A percentile compares a stretch with the other conserved stretches of the same genome.
Evolutionary conservation across 2,888 invertebrate genomes (phyloP).

Genomic region (Apeira syringaria): DNA sequence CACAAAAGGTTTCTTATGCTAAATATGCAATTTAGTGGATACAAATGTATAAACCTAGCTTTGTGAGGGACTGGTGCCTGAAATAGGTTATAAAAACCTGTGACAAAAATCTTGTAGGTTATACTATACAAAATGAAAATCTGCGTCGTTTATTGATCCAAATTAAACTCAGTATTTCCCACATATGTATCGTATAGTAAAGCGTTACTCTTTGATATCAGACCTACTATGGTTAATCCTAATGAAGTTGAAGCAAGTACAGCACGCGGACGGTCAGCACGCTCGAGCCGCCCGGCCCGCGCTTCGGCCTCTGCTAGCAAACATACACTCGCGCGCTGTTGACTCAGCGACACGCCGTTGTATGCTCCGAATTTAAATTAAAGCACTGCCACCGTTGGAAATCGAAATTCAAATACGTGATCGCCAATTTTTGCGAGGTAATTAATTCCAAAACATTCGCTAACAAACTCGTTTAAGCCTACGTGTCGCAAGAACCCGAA

Average conservation of each 20-base stretch:
- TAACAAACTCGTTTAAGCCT: constrained; percentile 2
- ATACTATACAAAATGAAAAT: too few relatives aligned
- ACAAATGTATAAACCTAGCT: too few relatives aligned
- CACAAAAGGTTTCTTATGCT: too few relatives aligned
- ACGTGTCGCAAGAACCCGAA: constrained; percentile 5
- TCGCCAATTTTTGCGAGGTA: constrained; percentile 46
- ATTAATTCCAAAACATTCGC: constrained; percentile 36
- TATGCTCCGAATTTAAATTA: constrained; percentile 74
- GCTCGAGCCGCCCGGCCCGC: constrained; percentile 57
- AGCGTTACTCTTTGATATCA: too few relatives aligned
- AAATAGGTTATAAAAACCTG: too few relatives aligned
- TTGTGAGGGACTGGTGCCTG: too few relatives aligned
- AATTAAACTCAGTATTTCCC: too few relatives aligned
- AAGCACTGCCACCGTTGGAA: constrained; percentile 49
- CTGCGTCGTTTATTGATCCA: too few relatives aligned
- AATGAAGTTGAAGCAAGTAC: constrained; percentile 24
- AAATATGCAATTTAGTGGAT: too few relatives aligned
- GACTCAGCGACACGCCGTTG: constrained; percentile 69
- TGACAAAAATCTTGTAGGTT: too few relatives aligned
- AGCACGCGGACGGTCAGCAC: constrained; percentile 38
- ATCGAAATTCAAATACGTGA: constrained; percentile 58
- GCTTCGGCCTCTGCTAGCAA: constrained; percentile 60
- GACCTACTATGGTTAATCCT: background rate
- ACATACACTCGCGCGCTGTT: constrained; percentile 68
- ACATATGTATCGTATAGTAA: too few relatives aligned